These are phyloP conservation scores for Caenorhabditis sp. DNA, from an alignment of 2,888 invertebrate species.

Conservation along the genomic window DNA sequence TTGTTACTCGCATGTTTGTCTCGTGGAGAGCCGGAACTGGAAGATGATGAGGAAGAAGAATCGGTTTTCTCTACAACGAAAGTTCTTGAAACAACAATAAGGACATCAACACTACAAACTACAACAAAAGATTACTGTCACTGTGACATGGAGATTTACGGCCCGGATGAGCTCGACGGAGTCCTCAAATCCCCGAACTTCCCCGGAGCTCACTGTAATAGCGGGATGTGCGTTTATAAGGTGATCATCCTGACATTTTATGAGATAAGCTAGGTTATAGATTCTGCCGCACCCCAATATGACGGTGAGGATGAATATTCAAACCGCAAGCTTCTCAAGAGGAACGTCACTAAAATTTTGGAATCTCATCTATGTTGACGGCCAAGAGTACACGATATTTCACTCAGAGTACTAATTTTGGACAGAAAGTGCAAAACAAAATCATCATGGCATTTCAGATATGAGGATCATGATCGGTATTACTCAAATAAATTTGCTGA, in stretches of 20 bases:
- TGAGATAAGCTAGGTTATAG: background rate
- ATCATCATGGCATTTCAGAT: conserved; percentile 12
- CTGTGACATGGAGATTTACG: conserved; percentile 45
- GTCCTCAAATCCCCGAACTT: conserved; percentile 47
- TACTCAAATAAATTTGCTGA: background rate
- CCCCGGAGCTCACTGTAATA: conserved; percentile 29
- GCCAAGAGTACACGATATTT: conserved; percentile 16
- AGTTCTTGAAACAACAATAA: background rate
- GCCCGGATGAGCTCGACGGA: conserved; percentile 15
- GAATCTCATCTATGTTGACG: conserved; percentile 17
- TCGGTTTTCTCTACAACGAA: background rate
- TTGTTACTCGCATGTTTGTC: background rate
- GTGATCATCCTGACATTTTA: conserved; percentile 22
- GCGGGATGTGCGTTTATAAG: conserved; percentile 42
- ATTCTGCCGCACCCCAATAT: conserved; percentile 47
- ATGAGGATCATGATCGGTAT: background rate
- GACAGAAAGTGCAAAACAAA: background rate
- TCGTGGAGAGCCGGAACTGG: background rate
- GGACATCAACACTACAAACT: conserved; percentile 7
- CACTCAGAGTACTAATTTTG: conserved; percentile 16
- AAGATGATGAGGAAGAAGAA: background rate
- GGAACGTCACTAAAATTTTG: conserved; percentile 26
- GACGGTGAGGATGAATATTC: conserved; percentile 20
- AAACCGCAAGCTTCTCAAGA: conserved; percentile 4
- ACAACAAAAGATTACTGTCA: conserved; percentile 47